Percentiles rank a stretch among this genome's conserved stretches.
Conservation (phyloP, 2,113 vertebrate genomes). For the Microcebus murinus region DNA sequence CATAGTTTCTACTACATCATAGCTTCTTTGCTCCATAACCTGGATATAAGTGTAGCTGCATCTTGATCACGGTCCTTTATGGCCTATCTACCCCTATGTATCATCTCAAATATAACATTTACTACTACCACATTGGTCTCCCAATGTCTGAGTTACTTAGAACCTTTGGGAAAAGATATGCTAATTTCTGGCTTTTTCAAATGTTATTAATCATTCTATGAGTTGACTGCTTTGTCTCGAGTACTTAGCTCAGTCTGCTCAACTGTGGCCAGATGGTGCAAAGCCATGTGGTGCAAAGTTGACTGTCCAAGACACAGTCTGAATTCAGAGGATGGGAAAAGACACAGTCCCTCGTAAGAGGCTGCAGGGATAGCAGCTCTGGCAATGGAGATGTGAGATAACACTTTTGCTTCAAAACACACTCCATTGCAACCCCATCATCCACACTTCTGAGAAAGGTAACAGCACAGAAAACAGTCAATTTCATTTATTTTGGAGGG, state of each 20-base stretch:
- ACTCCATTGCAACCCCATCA: too few relatives aligned
- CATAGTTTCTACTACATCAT: accelerated
- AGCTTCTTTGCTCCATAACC: background rate
- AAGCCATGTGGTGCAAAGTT: background rate
- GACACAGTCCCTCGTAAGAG: background rate
- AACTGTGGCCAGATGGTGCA: background rate
- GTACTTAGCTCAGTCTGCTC: background rate
- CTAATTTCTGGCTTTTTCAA: background rate
- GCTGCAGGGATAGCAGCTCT: accelerated
- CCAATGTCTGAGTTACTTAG: background rate
- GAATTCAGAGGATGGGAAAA: background rate
- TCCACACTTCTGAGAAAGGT: background rate
- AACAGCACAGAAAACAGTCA: background rate
- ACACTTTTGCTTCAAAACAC: background rate
- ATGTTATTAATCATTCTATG: background rate
- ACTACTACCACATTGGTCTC: background rate
- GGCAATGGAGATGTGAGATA: too few relatives aligned
- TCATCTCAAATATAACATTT: background rate
- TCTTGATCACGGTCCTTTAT: background rate
- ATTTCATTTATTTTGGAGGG: background rate
- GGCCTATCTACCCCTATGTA: accelerated
- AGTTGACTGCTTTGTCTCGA: background rate
- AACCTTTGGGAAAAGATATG: accelerated
- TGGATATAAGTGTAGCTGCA: accelerated
- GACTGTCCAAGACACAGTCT: background rate